Evolutionary conservation across 2,797 vertebrate genomes (phyloP).

Genomic region (Mus spretus): DNA sequence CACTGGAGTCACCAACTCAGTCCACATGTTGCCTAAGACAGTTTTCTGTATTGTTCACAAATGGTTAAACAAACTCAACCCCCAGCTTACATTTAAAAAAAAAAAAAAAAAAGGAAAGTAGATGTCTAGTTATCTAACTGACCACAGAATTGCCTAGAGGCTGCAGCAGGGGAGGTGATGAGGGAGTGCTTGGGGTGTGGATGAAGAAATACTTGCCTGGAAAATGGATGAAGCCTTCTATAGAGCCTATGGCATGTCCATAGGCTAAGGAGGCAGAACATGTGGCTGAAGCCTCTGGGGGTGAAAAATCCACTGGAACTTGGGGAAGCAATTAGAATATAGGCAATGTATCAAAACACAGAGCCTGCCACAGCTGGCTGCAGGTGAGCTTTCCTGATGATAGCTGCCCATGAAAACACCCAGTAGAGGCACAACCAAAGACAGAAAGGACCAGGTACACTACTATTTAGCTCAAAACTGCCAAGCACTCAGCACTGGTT

Average conservation of each 20-base stretch:
- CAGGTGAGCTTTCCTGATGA: not conserved
- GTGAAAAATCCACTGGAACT: not conserved
- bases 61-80: not conserved
- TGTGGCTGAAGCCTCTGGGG: not conserved
- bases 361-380: not conserved
- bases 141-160: not conserved
- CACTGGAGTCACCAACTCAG: not conserved
- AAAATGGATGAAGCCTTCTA: slow-evolving; percentile 30
- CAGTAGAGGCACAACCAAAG: not conserved
- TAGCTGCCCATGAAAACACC: not conserved
- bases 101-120: not conserved
- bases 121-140: slow-evolving; percentile 26
- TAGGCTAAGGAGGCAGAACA: not conserved
- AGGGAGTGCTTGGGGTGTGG: not conserved
- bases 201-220: slow-evolving; percentile 22
- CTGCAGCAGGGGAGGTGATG: not conserved
- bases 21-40: not conserved
- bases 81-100: not conserved
- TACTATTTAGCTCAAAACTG: not conserved
- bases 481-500: not conserved
- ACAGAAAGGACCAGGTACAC: not conserved
- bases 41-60: slow-evolving; percentile 29
- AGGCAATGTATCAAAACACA: not conserved
- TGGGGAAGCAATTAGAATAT: not conserved
- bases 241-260: not conserved